Percentiles rank a stretch among this genome's conserved stretches.
phyloP scores from a whole-genome alignment of 2,888 invertebrate species.

The Schrankia costaestrigalis region DNA sequence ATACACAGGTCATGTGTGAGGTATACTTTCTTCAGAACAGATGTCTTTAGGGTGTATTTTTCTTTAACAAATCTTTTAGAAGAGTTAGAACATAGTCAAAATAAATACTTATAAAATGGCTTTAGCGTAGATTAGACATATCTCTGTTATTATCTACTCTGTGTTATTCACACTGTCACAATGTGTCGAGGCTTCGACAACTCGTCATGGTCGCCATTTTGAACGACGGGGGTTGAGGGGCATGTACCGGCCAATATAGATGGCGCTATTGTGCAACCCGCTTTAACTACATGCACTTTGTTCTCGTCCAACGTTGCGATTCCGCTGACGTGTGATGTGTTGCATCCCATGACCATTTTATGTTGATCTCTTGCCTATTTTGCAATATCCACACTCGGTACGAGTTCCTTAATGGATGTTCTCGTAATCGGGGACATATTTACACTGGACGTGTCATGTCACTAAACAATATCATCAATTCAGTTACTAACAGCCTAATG shows the following conservation, averaged over 20 bases:
- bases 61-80: too few relatives aligned
- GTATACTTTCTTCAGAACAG: too few relatives aligned
- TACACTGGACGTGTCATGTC: conserved; percentile 39
- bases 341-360: conserved; percentile 47
- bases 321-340: conserved; percentile 69
- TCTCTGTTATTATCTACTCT: conserved; percentile 12
- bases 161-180: conserved; percentile 33
- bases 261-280: conserved; percentile 55
- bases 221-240: conserved; percentile 31
- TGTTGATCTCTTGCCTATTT: conserved; percentile 32
- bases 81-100: too few relatives aligned
- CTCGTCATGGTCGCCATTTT: conserved; percentile 49
- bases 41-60: too few relatives aligned
- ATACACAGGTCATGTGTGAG: too few relatives aligned
- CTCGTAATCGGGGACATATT: conserved; percentile 36
- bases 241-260: conserved; percentile 57
- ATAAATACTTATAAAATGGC: too few relatives aligned
- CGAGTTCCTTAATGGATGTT: conserved; percentile 2
- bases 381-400: conserved; percentile 5
- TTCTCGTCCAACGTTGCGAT: conserved; percentile 59
- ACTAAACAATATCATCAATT: conserved; percentile 33
- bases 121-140: background rate
- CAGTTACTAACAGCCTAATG: conserved; percentile 22
- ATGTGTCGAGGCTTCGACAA: conserved; percentile 41
- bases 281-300: conserved; percentile 72